phyloP scores from a whole-genome alignment of 2,113 vertebrate species.

The Eclectus roratus region DNA sequence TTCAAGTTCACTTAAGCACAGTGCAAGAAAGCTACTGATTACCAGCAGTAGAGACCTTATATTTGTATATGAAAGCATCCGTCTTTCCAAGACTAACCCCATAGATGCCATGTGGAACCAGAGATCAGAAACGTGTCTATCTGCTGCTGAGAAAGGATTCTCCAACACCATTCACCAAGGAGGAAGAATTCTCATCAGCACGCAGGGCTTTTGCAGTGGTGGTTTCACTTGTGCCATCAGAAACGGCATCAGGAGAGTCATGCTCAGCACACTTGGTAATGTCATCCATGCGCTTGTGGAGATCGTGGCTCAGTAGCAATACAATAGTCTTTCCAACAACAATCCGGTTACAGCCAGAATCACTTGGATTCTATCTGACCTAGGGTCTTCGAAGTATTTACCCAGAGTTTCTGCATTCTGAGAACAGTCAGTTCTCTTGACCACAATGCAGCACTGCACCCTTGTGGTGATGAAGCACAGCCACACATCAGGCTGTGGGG shows the following conservation, averaged over 20 bases:
- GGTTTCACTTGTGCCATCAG: background rate
- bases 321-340: constrained; percentile 74
- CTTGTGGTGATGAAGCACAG: background rate
- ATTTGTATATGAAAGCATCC: constrained; percentile 84
- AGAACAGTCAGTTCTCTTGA: background rate
- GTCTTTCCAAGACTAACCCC: constrained; percentile 84
- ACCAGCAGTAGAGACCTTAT: constrained; percentile 63
- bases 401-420: background rate
- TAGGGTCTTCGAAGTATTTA: background rate
- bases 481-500: background rate
- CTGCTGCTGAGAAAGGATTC: background rate
- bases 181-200: background rate
- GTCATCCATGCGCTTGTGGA: constrained; percentile 63
- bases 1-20: background rate
- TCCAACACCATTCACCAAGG: background rate
- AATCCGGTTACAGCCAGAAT: background rate
- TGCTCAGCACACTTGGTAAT: background rate
- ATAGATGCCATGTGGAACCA: constrained; percentile 69
- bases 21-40: background rate
- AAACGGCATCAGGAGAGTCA: background rate
- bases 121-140: constrained; percentile 30
- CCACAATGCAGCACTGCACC: background rate
- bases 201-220: background rate
- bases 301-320: constrained; percentile 82
- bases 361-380: background rate